Percentiles rank a stretch among this genome's conserved stretches.
These are phyloP conservation scores for Sapajus apella DNA, from an alignment of 2,113 vertebrate species.

Conservation along the genomic window DNA sequence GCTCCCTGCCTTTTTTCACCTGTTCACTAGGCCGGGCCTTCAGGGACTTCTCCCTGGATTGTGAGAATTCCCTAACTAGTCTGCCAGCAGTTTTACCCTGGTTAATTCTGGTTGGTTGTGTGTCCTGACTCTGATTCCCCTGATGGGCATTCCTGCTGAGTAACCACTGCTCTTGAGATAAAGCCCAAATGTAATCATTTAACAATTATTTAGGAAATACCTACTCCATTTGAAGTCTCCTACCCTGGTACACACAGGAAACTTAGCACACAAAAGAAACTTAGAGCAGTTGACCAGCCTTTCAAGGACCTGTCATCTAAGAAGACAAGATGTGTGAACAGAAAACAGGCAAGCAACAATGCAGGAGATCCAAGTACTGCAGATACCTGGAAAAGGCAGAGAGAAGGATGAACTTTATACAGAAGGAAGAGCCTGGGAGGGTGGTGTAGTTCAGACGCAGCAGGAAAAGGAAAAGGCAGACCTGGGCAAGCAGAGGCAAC, in stretches of 20 bases:
- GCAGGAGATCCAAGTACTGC: neutral
- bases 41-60: neutral
- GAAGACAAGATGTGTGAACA: neutral
- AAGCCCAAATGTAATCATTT: neutral
- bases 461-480: neutral
- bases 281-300: neutral
- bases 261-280: neutral
- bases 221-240: neutral
- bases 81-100: neutral
- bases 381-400: neutral
- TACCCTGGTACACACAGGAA: neutral
- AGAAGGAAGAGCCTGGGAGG: neutral
- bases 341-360: neutral
- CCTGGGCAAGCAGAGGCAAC: neutral
- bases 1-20: neutral
- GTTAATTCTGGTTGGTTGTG: neutral
- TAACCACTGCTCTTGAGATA: neutral
- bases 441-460: neutral
- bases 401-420: neutral
- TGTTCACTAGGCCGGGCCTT: neutral
- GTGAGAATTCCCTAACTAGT: neutral
- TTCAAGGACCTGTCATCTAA: neutral
- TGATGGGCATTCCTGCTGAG: neutral
- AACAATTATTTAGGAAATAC: conserved; percentile 18
- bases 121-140: neutral